Conservation (phyloP, 2,888 invertebrate species). For the Ptilodon capucinus region DNA sequence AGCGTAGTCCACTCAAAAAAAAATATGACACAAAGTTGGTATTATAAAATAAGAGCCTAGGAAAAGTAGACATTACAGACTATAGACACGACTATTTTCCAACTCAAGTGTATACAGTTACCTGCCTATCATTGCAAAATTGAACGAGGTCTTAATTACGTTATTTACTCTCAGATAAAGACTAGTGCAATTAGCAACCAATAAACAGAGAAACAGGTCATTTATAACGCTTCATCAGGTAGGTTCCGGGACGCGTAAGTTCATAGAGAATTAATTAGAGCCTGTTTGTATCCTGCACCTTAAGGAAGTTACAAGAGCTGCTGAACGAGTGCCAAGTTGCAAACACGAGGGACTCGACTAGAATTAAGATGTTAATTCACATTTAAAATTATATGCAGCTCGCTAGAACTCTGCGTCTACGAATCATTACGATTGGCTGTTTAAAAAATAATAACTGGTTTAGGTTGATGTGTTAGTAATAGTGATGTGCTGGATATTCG, state of each 20-base stretch:
- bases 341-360: constrained; percentile 10
- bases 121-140: no score
- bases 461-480: no score
- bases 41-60: no score
- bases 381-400: background rate
- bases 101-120: no score
- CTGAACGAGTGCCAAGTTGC: constrained; percentile 41
- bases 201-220: constrained; percentile 17
- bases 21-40: no score
- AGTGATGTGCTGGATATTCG: no score
- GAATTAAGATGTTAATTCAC: background rate
- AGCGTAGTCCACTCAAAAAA: no score
- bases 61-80: no score
- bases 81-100: no score
- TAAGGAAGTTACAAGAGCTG: constrained; percentile 58
- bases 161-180: constrained; percentile 6
- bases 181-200: constrained; percentile 1
- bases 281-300: constrained; percentile 63
- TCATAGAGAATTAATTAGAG: constrained; percentile 46
- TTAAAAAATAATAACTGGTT: no score
- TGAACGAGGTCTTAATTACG: background rate
- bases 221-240: constrained; percentile 20
- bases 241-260: constrained; percentile 52
- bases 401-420: no score
- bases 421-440: no score